A percentile compares a stretch with the other conserved stretches of the same genome.
Conservation (phyloP, 92 coral and sea anemone genomes). For the Epizoanthus fatuus region DNA sequence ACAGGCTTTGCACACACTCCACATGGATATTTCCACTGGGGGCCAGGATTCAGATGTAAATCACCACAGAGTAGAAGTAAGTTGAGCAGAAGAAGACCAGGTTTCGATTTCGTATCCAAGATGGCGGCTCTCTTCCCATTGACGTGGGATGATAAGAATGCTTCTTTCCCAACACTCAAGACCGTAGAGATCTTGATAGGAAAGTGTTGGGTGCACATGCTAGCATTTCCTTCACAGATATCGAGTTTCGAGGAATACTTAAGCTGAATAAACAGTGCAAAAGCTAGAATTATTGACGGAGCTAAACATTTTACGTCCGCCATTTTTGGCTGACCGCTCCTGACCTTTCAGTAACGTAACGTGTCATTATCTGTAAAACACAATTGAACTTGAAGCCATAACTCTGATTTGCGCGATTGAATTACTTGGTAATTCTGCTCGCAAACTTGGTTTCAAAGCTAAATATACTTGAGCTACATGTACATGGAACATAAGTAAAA, state of each 20-base stretch:
- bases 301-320: slow-evolving; percentile 25
- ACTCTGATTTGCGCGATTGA: too few species aligned
- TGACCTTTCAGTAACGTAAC: too few species aligned
- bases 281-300: slow-evolving; percentile 15
- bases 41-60: background rate
- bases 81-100: slow-evolving; percentile 12
- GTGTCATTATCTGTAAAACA: too few species aligned
- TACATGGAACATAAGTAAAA: too few species aligned
- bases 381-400: too few species aligned
- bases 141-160: slow-evolving; percentile 23
- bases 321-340: background rate
- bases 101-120: slow-evolving; percentile 17
- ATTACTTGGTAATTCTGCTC: too few species aligned
- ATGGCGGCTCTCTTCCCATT: slow-evolving; percentile 15
- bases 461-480: too few species aligned
- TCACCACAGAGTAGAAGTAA: background rate
- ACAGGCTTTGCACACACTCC: background rate
- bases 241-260: slow-evolving; percentile 8
- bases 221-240: slow-evolving; percentile 17
- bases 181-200: slow-evolving; percentile 11
- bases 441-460: too few species aligned
- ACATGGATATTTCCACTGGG: slow-evolving; percentile 19
- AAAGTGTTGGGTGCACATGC: background rate
- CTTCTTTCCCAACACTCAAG: slow-evolving; percentile 13
- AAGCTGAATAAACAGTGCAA: slow-evolving; percentile 19